Conservation (phyloP, 2,888 invertebrate species). For the Serripes groenlandicus region DNA sequence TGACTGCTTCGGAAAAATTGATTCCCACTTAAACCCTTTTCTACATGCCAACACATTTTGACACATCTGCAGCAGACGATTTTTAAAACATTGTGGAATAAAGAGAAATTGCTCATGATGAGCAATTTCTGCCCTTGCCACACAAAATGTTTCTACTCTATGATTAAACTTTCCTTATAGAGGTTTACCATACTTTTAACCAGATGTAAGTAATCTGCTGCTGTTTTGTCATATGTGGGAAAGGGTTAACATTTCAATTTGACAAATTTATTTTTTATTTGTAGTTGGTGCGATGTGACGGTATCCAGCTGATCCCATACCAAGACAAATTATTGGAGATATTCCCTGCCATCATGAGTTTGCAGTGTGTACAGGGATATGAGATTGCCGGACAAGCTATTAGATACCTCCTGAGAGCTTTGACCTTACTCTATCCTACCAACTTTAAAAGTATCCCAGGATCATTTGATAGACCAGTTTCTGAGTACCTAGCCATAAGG, state of each 20-base stretch:
- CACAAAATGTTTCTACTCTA: too few relatives aligned
- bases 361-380: constrained; percentile 91
- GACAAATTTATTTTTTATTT: constrained; percentile 28
- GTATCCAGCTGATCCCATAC: constrained; percentile 90
- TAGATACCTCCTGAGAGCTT: constrained; percentile 88
- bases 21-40: too few relatives aligned
- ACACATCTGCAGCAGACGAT: too few relatives aligned
- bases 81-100: too few relatives aligned
- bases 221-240: not conserved
- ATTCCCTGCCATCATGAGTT: constrained; percentile 91
- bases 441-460: constrained; percentile 90
- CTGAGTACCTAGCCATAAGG: constrained; percentile 91
- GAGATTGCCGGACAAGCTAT: constrained; percentile 90
- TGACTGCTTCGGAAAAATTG: too few relatives aligned
- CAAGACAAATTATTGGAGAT: constrained; percentile 90
- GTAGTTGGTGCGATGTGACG: constrained; percentile 90
- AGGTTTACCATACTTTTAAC: too few relatives aligned
- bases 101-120: too few relatives aligned
- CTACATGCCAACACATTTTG: too few relatives aligned
- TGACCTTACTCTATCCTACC: constrained; percentile 89
- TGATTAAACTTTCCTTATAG: too few relatives aligned
- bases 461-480: constrained; percentile 89
- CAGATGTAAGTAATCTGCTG: too few relatives aligned
- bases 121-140: too few relatives aligned
- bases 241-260: not conserved